These are phyloP conservation scores for Idaea aversata DNA, from an alignment of 2,888 invertebrate species.

Conservation along the genomic window DNA sequence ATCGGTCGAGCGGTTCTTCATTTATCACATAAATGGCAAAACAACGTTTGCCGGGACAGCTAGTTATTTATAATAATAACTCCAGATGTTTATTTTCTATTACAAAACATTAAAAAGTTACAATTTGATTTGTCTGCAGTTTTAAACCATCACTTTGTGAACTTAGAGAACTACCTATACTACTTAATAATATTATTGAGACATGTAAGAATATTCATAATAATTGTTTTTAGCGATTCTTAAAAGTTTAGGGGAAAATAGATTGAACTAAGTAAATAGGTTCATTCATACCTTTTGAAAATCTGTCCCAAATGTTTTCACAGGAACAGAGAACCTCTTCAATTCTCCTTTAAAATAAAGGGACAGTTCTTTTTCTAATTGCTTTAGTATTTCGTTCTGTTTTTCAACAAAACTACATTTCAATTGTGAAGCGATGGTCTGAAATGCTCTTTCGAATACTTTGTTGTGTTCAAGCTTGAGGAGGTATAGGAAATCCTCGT, in stretches of 20 bases:
- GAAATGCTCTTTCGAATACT: slow-evolving; percentile 50
- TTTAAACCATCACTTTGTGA: neutral
- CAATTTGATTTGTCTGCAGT: neutral
- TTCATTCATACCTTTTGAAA: slow-evolving; percentile 61
- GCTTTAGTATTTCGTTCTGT: slow-evolving; percentile 46
- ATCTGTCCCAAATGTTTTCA: slow-evolving; percentile 63
- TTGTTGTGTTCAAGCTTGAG: slow-evolving; percentile 60
- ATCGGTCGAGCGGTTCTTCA: too few species aligned
- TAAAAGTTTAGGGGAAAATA: too few species aligned
- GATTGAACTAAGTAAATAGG: neutral
- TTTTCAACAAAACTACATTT: slow-evolving; percentile 44
- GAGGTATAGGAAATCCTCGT: slow-evolving; percentile 53
- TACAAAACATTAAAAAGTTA: slow-evolving; percentile 4
- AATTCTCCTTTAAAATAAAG: slow-evolving; percentile 56
- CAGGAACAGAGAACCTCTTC: slow-evolving; percentile 54
- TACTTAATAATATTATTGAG: too few species aligned
- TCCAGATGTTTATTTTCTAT: too few species aligned
- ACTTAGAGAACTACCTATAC: too few species aligned
- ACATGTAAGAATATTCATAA: too few species aligned
- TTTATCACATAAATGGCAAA: too few species aligned
- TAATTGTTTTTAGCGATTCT: too few species aligned
- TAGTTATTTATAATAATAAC: too few species aligned
- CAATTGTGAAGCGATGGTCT: slow-evolving; percentile 39
- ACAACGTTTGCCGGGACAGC: too few species aligned
- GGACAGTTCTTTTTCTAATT: slow-evolving; percentile 47